Base-by-base conservation (phyloP, 2,888 invertebrate genomes). In the Synergus japonicus region DNA sequence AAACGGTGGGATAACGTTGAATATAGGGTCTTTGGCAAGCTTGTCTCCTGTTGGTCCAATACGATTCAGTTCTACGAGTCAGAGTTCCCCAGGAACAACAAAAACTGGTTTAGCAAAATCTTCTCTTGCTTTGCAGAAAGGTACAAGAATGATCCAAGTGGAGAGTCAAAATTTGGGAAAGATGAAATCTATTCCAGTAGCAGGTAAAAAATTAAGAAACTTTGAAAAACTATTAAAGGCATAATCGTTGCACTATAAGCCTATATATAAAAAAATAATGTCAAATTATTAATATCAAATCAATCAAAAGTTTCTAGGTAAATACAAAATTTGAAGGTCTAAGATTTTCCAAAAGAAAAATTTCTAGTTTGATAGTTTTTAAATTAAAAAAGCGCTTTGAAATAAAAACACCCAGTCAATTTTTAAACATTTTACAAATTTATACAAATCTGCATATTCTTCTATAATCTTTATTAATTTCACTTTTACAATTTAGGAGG, bases 1-100 rank as follows among this genome's bases (percentile, higher is more conserved):
- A 4, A 87, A 88, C 49, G 89, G 89, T 37, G 92, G 92, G n/a
- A 92, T 92, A 76, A 92, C 92, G 0, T 86, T 92, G 22, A 92
- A 92, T 78, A 92, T 92, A 49, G 92, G 92, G 15, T 92, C 92
- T 1, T 83, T 92, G 65, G 92, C 92, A 3, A 92, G 92, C 85
- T 80, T 92, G 64, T 89, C 91, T 12, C 91, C 92, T 1, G 89
- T 91, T 37, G 92, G 92, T 3, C 92, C 92, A 4, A 90, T 92
- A 77, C 89, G 91, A 80, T 86, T 92, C 73, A 87, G 89, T 15
- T 89, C 91, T 2, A 84, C 87, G n/a, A 54, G 37, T 15, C 73
- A 73, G 15, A 73, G 4, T 73, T 54, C 73, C 8, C n/a, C 54
- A n/a, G 73, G 29, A n/a, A 37, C n/a, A 10, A 10, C 37, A n/a